Evolutionary conservation across 2,113 vertebrate species (phyloP).

Genomic region (Gallinago undulata): DNA sequence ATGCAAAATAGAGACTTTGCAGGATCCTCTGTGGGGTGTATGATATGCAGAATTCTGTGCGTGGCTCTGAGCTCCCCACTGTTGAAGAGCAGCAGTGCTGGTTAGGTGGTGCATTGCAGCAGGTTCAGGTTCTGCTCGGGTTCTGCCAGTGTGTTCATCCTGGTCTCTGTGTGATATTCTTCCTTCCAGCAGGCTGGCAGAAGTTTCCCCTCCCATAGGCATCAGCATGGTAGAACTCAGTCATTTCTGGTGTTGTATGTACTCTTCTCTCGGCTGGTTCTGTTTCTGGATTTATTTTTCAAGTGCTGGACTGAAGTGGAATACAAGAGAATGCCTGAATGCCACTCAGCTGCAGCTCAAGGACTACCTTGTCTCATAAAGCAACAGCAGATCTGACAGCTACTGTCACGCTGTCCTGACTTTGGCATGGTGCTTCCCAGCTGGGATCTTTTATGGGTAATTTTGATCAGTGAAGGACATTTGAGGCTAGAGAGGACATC

Average conservation of each 20-base stretch:
- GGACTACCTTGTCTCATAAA: accelerated
- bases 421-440: not conserved
- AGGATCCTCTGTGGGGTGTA: not conserved
- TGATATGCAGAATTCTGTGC: not conserved
- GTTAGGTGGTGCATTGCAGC: not conserved
- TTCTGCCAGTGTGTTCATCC: not conserved
- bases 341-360: not conserved
- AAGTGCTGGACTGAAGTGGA: not conserved
- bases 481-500: not conserved
- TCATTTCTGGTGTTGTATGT: not conserved
- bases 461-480: not conserved
- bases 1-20: not conserved
- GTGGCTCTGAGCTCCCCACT: not conserved
- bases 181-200: not conserved
- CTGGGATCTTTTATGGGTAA: not conserved
- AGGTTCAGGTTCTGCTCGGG: not conserved
- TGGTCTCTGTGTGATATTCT: not conserved
- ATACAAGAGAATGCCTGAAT: not conserved
- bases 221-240: not conserved
- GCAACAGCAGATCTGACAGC: not conserved
- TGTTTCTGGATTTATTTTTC: not conserved
- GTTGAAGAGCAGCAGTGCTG: not conserved
- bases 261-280: not conserved
- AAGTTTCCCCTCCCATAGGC: not conserved
- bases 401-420: not conserved